These are phyloP conservation scores for Amphipyra berbera DNA, from an alignment of 2,888 invertebrate genomes.

Conservation along the genomic window DNA sequence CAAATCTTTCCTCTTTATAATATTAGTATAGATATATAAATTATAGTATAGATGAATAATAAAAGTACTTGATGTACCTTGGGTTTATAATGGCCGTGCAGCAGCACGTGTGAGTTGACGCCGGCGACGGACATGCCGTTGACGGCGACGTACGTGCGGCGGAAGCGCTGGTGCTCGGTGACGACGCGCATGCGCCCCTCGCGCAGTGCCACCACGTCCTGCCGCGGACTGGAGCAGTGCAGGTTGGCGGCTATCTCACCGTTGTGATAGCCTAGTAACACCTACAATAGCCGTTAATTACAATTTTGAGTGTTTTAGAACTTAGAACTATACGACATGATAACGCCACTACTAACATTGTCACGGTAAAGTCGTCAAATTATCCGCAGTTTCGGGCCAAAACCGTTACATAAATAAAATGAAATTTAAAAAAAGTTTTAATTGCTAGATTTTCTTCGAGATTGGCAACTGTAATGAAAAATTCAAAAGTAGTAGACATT, in stretches of 20 bases:
- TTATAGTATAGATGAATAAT: too few species aligned
- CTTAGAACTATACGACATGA: too few species aligned
- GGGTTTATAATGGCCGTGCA: constrained; percentile 74
- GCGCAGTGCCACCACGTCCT: constrained; percentile 84
- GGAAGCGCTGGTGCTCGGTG: constrained; percentile 88
- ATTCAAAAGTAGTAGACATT: too few species aligned
- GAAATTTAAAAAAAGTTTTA: too few species aligned
- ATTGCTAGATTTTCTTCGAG: too few species aligned
- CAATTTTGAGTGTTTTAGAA: neutral
- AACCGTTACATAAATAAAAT: too few species aligned
- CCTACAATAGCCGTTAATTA: constrained; percentile 57
- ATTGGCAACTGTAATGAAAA: too few species aligned
- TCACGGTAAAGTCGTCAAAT: too few species aligned
- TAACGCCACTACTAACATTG: too few species aligned
- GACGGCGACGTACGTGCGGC: constrained; percentile 82
- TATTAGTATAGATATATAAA: too few species aligned
- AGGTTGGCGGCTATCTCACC: constrained; percentile 93
- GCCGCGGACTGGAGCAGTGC: constrained; percentile 90
- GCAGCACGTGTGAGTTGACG: constrained; percentile 73
- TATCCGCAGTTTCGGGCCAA: too few species aligned
- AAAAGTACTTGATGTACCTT: constrained; percentile 67
- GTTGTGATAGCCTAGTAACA: constrained; percentile 91
- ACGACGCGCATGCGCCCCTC: constrained; percentile 90
- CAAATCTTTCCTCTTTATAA: too few species aligned
- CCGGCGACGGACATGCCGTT: constrained; percentile 78